phyloP scores from a whole-genome alignment of 2,113 vertebrate genomes.

The Delphinus delphis region DNA sequence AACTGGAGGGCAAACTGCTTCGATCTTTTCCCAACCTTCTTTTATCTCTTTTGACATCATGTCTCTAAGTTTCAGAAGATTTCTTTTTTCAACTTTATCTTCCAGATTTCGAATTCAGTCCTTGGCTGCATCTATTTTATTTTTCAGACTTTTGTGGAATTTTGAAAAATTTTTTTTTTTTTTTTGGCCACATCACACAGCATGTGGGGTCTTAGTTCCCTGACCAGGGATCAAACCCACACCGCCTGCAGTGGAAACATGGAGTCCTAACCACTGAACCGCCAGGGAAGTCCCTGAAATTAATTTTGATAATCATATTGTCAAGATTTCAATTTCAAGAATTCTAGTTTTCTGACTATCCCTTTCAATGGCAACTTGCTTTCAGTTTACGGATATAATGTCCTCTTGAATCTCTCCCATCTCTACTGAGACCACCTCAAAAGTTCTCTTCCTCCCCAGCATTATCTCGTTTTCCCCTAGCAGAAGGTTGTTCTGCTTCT shows the following conservation, averaged over 20 bases:
- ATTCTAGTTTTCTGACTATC: neutral
- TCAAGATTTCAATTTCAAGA: neutral
- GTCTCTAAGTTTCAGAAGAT: neutral
- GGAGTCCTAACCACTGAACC: neutral
- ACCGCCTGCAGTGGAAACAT: neutral
- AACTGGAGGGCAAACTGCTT: neutral
- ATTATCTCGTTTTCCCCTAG: neutral
- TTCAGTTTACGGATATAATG: neutral
- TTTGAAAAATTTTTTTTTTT: neutral
- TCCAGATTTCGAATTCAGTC: neutral
- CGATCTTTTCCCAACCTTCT: neutral
- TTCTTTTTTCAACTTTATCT: neutral
- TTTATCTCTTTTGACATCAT: neutral
- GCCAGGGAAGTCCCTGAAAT: neutral
- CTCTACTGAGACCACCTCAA: neutral
- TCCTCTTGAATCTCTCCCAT: neutral
- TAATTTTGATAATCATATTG: neutral
- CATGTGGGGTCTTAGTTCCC: neutral
- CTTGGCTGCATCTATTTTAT: neutral
- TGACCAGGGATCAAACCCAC: neutral
- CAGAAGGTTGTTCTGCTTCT: neutral
- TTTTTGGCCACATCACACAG: neutral
- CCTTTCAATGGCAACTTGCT: neutral
- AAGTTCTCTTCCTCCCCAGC: neutral
- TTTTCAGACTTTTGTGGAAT: neutral